Conservation (phyloP, 2,113 vertebrate species). For the Chascanopsetta lugubris region DNA sequence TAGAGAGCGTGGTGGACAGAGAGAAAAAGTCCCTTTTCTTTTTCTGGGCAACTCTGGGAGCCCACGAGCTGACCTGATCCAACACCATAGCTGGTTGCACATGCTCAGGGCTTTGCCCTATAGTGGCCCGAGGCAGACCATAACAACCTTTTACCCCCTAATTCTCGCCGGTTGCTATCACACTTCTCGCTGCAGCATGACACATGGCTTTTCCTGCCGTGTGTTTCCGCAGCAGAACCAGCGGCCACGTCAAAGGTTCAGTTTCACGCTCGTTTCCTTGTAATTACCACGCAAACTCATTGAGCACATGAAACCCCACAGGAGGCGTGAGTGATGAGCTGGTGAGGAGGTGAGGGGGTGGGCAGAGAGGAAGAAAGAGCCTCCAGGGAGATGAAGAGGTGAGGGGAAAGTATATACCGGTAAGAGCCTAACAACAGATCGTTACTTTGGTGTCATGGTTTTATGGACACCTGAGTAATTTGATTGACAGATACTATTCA, state of each 20-base stretch:
- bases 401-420: background rate
- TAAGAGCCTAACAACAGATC: background rate
- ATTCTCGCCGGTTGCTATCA: slow-evolving; percentile 63
- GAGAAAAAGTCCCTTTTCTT: background rate
- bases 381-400: background rate
- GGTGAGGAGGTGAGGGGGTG: background rate
- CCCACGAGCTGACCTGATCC: background rate
- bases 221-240: slow-evolving; percentile 16
- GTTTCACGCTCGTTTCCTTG: background rate
- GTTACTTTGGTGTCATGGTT: background rate
- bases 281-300: slow-evolving; percentile 28
- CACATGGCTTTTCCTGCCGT: slow-evolving; percentile 22
- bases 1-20: background rate
- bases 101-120: slow-evolving; percentile 19
- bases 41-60: background rate
- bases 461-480: background rate
- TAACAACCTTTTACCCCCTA: slow-evolving; percentile 54
- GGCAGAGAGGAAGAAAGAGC: background rate
- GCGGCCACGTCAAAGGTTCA: slow-evolving; percentile 10
- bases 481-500: too few species aligned
- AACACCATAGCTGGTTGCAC: background rate
- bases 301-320: slow-evolving; percentile 28
- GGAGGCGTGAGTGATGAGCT: slow-evolving; percentile 11
- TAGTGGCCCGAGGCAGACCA: slow-evolving; percentile 15
- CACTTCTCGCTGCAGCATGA: slow-evolving; percentile 25